Conservation (phyloP, 1,140 invertebrate species). For the Macrotrachela quadricornifera region DNA sequence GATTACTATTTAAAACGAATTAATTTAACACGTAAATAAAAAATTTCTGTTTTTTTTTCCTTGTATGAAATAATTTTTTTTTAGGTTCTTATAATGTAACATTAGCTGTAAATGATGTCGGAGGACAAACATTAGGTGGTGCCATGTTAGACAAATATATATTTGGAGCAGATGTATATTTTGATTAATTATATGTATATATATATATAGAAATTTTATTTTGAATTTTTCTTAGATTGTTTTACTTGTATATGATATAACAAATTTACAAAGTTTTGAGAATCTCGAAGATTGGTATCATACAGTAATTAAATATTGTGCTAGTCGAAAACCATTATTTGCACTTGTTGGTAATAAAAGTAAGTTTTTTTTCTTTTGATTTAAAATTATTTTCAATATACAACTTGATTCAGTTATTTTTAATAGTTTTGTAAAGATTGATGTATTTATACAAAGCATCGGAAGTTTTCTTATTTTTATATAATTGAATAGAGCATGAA, state of each 20-base stretch:
- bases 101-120: slow-evolving; percentile 62
- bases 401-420: too few relatives aligned
- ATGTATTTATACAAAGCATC: too few relatives aligned
- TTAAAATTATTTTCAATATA: too few relatives aligned
- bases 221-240: slow-evolving; percentile 43
- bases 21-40: slow-evolving; percentile 25
- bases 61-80: neutral
- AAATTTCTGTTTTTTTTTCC: too few relatives aligned
- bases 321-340: slow-evolving; percentile 38
- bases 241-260: slow-evolving; percentile 64
- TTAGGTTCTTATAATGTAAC: slow-evolving; percentile 40
- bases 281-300: slow-evolving; percentile 49
- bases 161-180: slow-evolving; percentile 49
- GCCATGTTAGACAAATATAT: slow-evolving; percentile 63
- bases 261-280: slow-evolving; percentile 56
- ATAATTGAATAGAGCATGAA: too few relatives aligned
- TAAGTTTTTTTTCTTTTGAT: slow-evolving; percentile 19
- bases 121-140: slow-evolving; percentile 48
- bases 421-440: too few relatives aligned
- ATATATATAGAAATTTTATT: neutral
- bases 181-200: neutral
- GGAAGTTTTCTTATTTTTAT: too few relatives aligned
- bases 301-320: slow-evolving; percentile 38
- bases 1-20: slow-evolving; percentile 54
- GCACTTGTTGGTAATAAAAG: slow-evolving; percentile 66